Evolutionary conservation across 2,888 invertebrate genomes (phyloP), one percentile per base, ranked within the genome.

Genomic region (Caenorhabditis panamensis): DNA sequence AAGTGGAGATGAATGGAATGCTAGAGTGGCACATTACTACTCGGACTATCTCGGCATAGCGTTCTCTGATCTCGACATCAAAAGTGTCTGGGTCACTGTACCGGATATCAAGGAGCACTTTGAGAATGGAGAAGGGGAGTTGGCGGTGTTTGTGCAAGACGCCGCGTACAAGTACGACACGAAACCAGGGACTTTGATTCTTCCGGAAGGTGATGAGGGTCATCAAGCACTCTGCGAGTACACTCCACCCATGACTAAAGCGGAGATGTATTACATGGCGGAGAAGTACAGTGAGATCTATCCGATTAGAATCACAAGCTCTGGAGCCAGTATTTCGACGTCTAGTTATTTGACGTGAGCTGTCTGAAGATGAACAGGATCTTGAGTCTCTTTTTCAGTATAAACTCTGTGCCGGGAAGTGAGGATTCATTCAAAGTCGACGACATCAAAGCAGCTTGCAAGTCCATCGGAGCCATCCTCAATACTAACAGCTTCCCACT

Each of bases 141-240:
- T 20, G 13, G 67, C 9, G 11, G 44, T 67, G 11, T 67, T 56
- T 31, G 56, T 67, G 13, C 44, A 67, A 20, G 47, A 44, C 20
- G 67, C 37, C n/a, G n/a, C n/a, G n/a, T n/a, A n/a, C n/a, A n/a
- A n/a, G n/a, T n/a, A n/a, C n/a, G n/a, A n/a, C n/a, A 16, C 22
- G 5, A 37, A 31, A 16, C 6, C n/a, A 22, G 67, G 67, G 28
- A 5, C 1, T 6, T 31, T 67, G 20, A 9, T 67, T 6, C 41
- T 67, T 54, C 37, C 41, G n/a, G 31, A 44, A 22, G 28, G 18
- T 0, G 6, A 26, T 0, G 18, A 18, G 6, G n/a, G 28, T 16
- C 67, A 67, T 67, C 67, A 67, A 44, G 56, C 31, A 3, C 28
- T 67, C 2, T 67, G 67, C 28, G 67, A 67, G 56, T 67, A 67